Conservation (phyloP, 1,140 invertebrate species). For the Neoseiulus cucumeris region DNA sequence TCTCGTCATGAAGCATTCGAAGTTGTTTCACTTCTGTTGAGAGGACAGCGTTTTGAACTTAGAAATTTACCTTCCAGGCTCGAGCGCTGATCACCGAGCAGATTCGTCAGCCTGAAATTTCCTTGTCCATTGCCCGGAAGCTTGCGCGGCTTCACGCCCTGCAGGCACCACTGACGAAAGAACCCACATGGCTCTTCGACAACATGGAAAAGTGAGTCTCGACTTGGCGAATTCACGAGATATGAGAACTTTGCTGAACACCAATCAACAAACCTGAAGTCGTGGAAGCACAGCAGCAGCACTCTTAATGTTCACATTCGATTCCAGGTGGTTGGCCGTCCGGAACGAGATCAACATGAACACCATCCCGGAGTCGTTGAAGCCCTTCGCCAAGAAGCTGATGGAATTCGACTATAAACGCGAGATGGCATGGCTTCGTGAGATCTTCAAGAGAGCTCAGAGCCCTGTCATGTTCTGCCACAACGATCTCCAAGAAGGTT, state of each 20-base stretch:
- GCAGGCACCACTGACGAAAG: slow-evolving; percentile 80
- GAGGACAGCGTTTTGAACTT: no score
- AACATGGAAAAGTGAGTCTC: slow-evolving; percentile 39
- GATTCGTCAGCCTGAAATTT: slow-evolving; percentile 49
- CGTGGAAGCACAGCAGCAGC: slow-evolving; percentile 10
- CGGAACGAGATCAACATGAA: background rate
- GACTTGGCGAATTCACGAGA: background rate
- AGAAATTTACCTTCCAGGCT: slow-evolving; percentile 41
- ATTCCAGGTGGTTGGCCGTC: background rate
- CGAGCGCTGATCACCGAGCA: slow-evolving; percentile 55
- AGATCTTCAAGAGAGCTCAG: slow-evolving; percentile 28
- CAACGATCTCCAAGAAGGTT: slow-evolving; percentile 91
- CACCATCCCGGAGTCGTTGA: background rate
- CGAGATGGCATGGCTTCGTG: slow-evolving; percentile 25
- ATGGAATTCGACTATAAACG: slow-evolving; percentile 15
- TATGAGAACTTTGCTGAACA: no score
- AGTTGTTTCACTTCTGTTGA: no score
- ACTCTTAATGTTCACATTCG: background rate
- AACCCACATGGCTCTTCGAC: slow-evolving; percentile 78
- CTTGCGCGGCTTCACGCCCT: slow-evolving; percentile 73
- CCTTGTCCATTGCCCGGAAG: slow-evolving; percentile 63
- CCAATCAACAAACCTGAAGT: background rate
- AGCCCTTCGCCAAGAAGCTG: background rate
- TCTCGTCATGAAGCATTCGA: no score
- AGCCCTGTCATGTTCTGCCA: slow-evolving; percentile 87